Percentiles rank a stretch among this genome's conserved stretches.
Evolutionary conservation across 2,888 invertebrate genomes (phyloP).

Genomic region (Andrena haemorrhoa): DNA sequence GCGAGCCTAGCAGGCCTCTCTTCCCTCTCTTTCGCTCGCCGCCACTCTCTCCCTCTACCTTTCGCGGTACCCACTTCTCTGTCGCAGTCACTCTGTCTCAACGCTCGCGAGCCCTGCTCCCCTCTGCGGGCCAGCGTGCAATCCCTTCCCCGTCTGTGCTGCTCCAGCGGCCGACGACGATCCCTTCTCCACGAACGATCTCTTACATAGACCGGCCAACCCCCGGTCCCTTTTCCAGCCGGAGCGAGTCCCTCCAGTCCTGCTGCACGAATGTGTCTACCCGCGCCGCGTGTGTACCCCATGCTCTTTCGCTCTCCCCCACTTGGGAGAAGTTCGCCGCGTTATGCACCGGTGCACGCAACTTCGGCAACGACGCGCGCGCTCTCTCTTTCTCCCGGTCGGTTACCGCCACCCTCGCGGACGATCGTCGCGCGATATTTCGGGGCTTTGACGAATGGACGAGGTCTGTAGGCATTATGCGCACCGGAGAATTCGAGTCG

Average conservation of each 20-base stretch:
- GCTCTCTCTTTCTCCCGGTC: conserved; percentile 10
- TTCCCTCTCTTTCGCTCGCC: conserved; percentile 32
- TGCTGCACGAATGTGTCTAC: conserved; percentile 45
- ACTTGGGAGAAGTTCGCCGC: conserved; percentile 31
- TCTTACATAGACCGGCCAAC: conserved; percentile 71
- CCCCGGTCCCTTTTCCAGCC: conserved; percentile 71
- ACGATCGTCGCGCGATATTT: conserved; percentile 41
- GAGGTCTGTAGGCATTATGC: neutral
- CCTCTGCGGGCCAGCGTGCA: conserved; percentile 39
- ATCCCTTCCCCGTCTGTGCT: conserved; percentile 51
- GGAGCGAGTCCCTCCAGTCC: conserved; percentile 53
- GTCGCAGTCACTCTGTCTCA: conserved; percentile 22
- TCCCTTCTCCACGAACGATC: conserved; percentile 72
- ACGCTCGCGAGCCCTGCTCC: conserved; percentile 27
- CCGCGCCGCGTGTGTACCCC: conserved; percentile 35
- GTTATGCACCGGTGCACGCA: conserved; percentile 71
- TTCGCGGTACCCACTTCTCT: neutral
- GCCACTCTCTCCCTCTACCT: conserved; percentile 7
- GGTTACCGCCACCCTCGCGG: conserved; percentile 14
- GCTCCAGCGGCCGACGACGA: conserved; percentile 58
- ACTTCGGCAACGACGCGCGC: conserved; percentile 48
- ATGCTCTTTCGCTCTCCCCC: conserved; percentile 39
- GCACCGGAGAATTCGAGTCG: conserved; percentile 28
- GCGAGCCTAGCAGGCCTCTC: conserved; percentile 74
- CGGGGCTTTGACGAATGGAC: conserved; percentile 47